These are phyloP conservation scores for Kryptolebias marmoratus DNA, from an alignment of 2,113 vertebrate species.

Conservation along the genomic window DNA sequence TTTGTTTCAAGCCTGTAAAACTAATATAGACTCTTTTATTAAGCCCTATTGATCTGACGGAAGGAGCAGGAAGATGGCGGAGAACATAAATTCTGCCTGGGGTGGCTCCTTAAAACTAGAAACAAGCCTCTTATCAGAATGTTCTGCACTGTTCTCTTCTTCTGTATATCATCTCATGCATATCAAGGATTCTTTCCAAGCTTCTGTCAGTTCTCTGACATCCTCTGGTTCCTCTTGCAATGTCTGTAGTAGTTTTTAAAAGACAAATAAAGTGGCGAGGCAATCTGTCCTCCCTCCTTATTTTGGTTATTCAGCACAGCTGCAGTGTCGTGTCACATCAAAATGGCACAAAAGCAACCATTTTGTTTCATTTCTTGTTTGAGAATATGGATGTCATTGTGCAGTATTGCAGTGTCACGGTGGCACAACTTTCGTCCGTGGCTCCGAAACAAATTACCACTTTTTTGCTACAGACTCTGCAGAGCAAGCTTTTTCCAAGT, in stretches of 20 bases:
- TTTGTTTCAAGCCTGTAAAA: constrained; percentile 57
- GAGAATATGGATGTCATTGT: not conserved
- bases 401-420: constrained; percentile 7
- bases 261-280: constrained; percentile 16
- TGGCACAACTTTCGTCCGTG: constrained; percentile 20
- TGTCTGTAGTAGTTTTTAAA: constrained; percentile 18
- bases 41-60: constrained; percentile 72
- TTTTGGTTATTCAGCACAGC: constrained; percentile 5
- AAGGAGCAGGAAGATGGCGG: constrained; percentile 49
- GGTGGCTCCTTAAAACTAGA: constrained; percentile 74
- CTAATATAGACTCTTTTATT: constrained; percentile 45
- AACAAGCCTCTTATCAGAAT: constrained; percentile 70
- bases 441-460: constrained; percentile 33
- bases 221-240: constrained; percentile 43
- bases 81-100: constrained; percentile 73
- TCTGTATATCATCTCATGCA: constrained; percentile 76
- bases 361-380: constrained; percentile 5
- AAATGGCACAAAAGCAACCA: not conserved
- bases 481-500: constrained; percentile 39
- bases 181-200: constrained; percentile 67
- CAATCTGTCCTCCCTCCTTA: constrained; percentile 32
- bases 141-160: constrained; percentile 51
- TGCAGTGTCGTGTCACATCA: not conserved
- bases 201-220: constrained; percentile 42
- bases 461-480: constrained; percentile 35